Conservation (phyloP, 2,113 vertebrate species). For the Myiopsitta monachus region DNA sequence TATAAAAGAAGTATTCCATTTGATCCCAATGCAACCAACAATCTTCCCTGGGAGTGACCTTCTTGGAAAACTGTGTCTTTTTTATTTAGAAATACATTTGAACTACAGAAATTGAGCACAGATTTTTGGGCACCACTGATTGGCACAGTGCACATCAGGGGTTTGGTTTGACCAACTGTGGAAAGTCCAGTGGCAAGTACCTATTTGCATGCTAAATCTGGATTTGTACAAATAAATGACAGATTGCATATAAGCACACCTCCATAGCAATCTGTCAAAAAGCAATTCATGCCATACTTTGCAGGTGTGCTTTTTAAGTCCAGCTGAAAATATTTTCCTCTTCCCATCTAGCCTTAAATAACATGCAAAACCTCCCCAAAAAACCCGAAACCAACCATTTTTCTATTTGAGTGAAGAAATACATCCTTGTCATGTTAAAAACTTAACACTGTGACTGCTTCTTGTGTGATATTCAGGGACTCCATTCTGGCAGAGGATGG, state of each 20-base stretch:
- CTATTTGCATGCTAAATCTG: background rate
- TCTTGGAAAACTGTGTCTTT: background rate
- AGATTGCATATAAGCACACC: background rate
- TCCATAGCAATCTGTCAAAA: conserved; percentile 4
- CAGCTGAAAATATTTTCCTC: background rate
- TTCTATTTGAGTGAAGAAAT: background rate
- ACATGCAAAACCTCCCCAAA: background rate
- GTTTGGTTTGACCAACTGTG: background rate
- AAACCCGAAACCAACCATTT: background rate
- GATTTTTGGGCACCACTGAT: background rate
- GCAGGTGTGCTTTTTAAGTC: background rate
- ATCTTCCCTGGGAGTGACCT: background rate
- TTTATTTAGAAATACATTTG: background rate
- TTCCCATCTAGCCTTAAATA: background rate
- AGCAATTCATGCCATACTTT: background rate
- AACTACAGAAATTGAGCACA: background rate
- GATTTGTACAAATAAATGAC: conserved; percentile 12
- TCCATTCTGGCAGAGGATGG: background rate
- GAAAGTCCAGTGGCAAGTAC: background rate
- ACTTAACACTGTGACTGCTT: background rate
- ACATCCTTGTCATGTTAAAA: background rate
- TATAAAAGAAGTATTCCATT: background rate
- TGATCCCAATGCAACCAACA: background rate
- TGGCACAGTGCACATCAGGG: background rate
- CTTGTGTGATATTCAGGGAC: background rate